Base-by-base conservation (phyloP, 2,888 invertebrate species). In the Drosophila mimetica region DNA sequence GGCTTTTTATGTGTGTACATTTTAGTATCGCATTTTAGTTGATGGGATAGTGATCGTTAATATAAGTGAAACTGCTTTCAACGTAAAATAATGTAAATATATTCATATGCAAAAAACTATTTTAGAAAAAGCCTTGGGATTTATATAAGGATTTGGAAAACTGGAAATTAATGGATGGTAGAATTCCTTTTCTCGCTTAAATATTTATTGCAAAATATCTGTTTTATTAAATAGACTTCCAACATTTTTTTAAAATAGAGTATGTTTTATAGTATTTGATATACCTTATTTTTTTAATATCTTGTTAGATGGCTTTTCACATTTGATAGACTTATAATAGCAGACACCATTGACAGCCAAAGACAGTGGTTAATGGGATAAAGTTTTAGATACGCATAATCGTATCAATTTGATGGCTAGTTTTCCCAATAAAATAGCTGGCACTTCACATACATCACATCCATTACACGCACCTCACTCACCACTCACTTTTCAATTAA, bases 381-480 rank as follows among this genome's bases (percentile, higher is more conserved):
- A 7, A 25, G n/a, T 52, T 14, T 46, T 51, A 36, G 52, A 18
- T 36, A 25, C 32, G 6, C 22, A 34, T 13, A 53, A 34, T 16
- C 32, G 34, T 54, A 54, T 36, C 28, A 48, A 30, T 39, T 20
- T 30, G 28, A 54, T 53, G 57, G 54, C 42, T 58, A 55, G 59
- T 57, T 58, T 18, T n/a, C 28, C 50, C 42, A 50, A 44, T 64
- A 30, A 39, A 59, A 39, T 59, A n/a, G 63, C 34, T 48, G 61
- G 20, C 61, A 63, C 61, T 20, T 61, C 18, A 34, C 32, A 41
- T 42, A 60, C 42, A 46, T 60, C 28, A 65, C 37, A 46, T 39
- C 44, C 64, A 64, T 61, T 32, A 61, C 60, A 60, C 59, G 37
- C 61, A 61, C 47, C 32, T 61, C 61, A 60, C 47, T 47, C 61